These are phyloP conservation scores for Dasysyrphus albostriatus DNA, from an alignment of 2,888 invertebrate species.

Conservation along the genomic window DNA sequence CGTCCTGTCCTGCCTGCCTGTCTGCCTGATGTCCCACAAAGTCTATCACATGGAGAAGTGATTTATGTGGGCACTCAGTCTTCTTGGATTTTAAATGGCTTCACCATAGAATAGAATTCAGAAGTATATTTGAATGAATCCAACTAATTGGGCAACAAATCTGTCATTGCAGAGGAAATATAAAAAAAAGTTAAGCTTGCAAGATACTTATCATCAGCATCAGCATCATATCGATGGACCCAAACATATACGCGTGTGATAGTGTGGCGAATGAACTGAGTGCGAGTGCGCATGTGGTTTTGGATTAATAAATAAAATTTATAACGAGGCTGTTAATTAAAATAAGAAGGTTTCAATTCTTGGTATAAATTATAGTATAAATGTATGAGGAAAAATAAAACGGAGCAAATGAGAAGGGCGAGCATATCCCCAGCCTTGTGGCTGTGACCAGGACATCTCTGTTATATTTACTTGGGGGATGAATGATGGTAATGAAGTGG, in stretches of 20 bases:
- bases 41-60: slow-evolving; percentile 65
- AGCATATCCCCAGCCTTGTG: slow-evolving; percentile 41
- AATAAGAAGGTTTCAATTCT: slow-evolving; percentile 73
- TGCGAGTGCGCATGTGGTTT: slow-evolving; percentile 70
- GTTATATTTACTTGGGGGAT: slow-evolving; percentile 60
- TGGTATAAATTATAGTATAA: slow-evolving; percentile 44
- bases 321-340: slow-evolving; percentile 76
- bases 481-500: slow-evolving; percentile 72
- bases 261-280: slow-evolving; percentile 53
- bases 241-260: neutral
- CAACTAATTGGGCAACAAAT: slow-evolving; percentile 81
- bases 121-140: slow-evolving; percentile 72
- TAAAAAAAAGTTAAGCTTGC: slow-evolving; percentile 32
- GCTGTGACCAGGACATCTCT: slow-evolving; percentile 64
- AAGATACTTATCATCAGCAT: slow-evolving; percentile 42
- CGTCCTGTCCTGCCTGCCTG: slow-evolving; percentile 15
- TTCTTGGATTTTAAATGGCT: slow-evolving; percentile 57
- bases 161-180: slow-evolving; percentile 83
- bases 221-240: slow-evolving; percentile 34
- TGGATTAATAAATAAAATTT: slow-evolving; percentile 74
- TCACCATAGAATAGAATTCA: slow-evolving; percentile 70
- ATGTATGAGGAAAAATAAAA: slow-evolving; percentile 10
- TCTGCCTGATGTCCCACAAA: slow-evolving; percentile 6
- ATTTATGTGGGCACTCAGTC: slow-evolving; percentile 67
- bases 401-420: slow-evolving; percentile 62